Evolutionary conservation across 92 coral and sea anemone species (phyloP).

Genomic region (Pocillopora meandrina): DNA sequence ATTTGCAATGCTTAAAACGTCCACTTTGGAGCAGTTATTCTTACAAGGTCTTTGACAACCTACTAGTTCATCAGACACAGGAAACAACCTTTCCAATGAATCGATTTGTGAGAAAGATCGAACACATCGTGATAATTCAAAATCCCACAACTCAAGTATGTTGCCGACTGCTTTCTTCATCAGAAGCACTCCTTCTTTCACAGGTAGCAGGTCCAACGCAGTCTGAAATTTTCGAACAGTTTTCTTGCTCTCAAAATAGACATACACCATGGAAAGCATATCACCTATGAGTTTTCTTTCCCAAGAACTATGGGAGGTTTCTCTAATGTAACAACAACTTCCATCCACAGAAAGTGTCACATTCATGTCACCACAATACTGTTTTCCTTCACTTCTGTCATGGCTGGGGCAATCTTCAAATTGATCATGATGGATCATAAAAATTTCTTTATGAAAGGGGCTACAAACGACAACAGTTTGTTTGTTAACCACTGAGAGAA

Average conservation of each 20-base stretch:
- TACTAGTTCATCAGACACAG: background rate
- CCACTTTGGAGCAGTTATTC: background rate
- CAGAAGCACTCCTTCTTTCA: background rate
- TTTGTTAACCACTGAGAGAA: background rate
- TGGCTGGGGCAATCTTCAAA: background rate
- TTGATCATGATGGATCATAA: background rate
- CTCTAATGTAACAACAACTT: background rate
- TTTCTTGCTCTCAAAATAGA: background rate
- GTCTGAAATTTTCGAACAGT: background rate
- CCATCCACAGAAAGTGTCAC: background rate
- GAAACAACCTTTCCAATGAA: background rate
- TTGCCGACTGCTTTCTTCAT: background rate
- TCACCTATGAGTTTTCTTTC: background rate
- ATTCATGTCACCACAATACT: too few species aligned
- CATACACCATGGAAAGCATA: background rate
- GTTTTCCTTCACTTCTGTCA: background rate
- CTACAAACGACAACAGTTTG: background rate
- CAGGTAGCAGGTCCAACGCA: background rate
- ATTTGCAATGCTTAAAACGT: background rate
- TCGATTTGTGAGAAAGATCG: background rate
- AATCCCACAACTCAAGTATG: background rate
- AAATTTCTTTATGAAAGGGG: background rate
- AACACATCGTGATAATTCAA: background rate
- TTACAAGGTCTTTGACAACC: background rate
- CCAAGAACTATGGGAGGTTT: background rate